Percentiles rank a stretch among this genome's conserved stretches.
phyloP scores from a whole-genome alignment of 2,113 vertebrate genomes.

The Numida meleagris region DNA sequence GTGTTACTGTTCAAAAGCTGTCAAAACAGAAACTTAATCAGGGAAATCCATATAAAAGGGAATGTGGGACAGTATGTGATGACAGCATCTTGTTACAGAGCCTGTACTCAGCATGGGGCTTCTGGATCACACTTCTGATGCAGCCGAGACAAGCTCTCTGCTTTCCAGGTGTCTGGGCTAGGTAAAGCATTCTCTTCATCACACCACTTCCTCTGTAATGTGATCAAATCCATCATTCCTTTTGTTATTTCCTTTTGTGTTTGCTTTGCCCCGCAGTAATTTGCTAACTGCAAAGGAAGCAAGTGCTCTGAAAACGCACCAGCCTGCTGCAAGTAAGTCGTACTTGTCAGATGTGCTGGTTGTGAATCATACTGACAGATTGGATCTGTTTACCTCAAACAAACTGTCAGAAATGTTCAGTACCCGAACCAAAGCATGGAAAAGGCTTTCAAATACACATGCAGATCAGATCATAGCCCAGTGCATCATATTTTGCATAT shows the following conservation, averaged over 20 bases:
- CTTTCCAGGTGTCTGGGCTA: constrained; percentile 52
- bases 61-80: constrained; percentile 34
- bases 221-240: constrained; percentile 33
- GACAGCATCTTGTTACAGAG: constrained; percentile 52
- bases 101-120: constrained; percentile 38
- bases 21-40: constrained; percentile 70
- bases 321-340: constrained; percentile 21
- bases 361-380: constrained; percentile 43
- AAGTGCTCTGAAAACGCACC: constrained; percentile 42
- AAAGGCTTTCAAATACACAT: constrained; percentile 20
- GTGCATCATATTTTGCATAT: background rate
- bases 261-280: constrained; percentile 29
- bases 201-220: constrained; percentile 51
- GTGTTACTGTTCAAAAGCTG: constrained; percentile 69
- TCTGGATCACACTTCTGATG: constrained; percentile 47
- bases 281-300: constrained; percentile 35
- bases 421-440: constrained; percentile 10
- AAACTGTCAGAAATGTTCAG: constrained; percentile 42
- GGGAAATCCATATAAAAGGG: constrained; percentile 40
- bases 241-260: constrained; percentile 31
- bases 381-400: constrained; percentile 50
- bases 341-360: constrained; percentile 37
- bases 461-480: background rate
- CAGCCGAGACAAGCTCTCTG: constrained; percentile 31
- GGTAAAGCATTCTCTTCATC: constrained; percentile 49